Evolutionary conservation across 1,140 invertebrate genomes (phyloP).

Genomic region (Stenopsyche tienmushanensis): DNA sequence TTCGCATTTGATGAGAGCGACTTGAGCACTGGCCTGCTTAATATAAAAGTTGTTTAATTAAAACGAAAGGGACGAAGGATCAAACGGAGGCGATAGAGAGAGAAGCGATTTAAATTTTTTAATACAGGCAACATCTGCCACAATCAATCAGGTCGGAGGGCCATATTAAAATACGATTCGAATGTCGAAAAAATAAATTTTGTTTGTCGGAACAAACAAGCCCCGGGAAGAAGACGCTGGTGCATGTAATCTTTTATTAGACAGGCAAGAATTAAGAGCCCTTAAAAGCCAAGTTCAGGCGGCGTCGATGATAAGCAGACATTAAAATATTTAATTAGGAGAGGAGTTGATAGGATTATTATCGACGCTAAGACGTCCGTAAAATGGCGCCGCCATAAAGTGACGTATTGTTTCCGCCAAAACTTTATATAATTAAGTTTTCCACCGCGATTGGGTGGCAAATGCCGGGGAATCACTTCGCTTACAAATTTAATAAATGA

Average conservation of each 20-base stretch:
- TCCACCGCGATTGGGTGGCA: too few species aligned
- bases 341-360: constrained; percentile 7
- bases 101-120: background rate
- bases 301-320: background rate
- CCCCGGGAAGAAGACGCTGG: too few species aligned
- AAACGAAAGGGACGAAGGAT: background rate
- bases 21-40: background rate
- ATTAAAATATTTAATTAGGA: constrained; percentile 15
- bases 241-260: too few species aligned
- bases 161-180: background rate
- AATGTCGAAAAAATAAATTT: background rate
- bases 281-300: constrained; percentile 12
- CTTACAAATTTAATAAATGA: too few species aligned
- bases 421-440: too few species aligned
- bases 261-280: too few species aligned
- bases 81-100: background rate
- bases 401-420: too few species aligned
- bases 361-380: background rate
- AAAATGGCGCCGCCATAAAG: too few species aligned
- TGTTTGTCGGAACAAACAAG: too few species aligned
- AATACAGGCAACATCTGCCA: background rate
- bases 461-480: too few species aligned
- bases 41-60: background rate
- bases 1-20: background rate
- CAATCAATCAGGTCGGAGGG: background rate